Evolutionary conservation across 2,113 vertebrate species (phyloP).

Genomic region (Murina feae): DNA sequence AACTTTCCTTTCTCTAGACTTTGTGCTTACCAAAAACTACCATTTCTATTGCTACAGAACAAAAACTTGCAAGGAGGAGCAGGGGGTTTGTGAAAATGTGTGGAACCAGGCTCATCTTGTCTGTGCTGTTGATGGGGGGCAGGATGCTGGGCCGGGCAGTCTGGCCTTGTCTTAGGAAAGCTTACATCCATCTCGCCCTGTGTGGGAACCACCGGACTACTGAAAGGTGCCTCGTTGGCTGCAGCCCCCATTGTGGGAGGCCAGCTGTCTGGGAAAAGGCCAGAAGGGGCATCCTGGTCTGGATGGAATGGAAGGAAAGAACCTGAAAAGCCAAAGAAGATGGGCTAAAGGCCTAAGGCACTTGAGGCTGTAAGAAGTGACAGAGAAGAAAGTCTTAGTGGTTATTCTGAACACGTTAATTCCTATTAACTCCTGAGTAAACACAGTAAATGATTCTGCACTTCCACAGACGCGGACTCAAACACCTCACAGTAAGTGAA

Average conservation of each 20-base stretch:
- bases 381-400: neutral
- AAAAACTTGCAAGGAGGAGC: neutral
- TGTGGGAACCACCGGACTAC: neutral
- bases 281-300: neutral
- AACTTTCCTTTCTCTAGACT: neutral
- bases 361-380: neutral
- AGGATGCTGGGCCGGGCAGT: neutral
- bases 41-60: neutral
- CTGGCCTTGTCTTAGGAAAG: neutral
- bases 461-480: neutral
- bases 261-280: neutral
- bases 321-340: neutral
- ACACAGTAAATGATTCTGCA: neutral
- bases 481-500: neutral
- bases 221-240: neutral
- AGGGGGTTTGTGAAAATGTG: neutral
- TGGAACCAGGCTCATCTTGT: neutral
- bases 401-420: fast-evolving
- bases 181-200: neutral
- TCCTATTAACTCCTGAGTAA: neutral
- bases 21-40: neutral
- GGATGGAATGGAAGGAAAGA: neutral
- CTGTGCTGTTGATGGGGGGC: neutral
- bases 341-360: no score
- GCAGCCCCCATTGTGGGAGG: neutral